Conservation (phyloP, 1,140 invertebrate species). For the Cherax destructor region DNA sequence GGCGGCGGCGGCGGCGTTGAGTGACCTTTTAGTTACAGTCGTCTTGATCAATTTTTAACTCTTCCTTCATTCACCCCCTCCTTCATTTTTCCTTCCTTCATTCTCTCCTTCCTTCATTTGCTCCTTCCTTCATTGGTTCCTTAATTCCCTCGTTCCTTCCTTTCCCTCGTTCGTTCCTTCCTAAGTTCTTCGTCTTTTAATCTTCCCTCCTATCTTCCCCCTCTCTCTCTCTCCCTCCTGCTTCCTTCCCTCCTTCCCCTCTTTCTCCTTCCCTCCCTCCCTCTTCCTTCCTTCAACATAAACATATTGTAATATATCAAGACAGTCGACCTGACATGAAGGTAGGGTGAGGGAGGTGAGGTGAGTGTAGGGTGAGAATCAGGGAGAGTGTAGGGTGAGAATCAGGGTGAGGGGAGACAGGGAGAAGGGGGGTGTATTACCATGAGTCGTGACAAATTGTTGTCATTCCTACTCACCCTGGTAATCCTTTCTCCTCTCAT, state of each 20-base stretch:
- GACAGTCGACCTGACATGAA: not conserved
- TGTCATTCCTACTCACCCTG: not conserved
- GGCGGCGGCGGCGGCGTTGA: not conserved
- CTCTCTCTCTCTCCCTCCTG: too few relatives aligned
- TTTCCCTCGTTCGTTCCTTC: not conserved
- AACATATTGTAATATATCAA: too few relatives aligned
- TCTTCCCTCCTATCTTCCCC: not conserved
- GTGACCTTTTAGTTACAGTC: too few relatives aligned
- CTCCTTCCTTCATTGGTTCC: not conserved
- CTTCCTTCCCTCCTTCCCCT: not conserved
- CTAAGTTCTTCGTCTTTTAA: not conserved
- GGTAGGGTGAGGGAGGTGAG: not conserved
- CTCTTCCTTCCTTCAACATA: not conserved
- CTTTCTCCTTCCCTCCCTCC: not conserved
- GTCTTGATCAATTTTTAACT: too few relatives aligned
- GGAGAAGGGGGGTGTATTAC: not conserved
- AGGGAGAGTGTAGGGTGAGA: not conserved
- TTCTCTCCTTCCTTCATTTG: too few relatives aligned
- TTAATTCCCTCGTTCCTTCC: not conserved
- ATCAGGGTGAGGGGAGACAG: not conserved
- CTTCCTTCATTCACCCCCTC: too few relatives aligned
- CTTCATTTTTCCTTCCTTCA: too few relatives aligned
- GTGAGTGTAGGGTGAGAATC: not conserved
- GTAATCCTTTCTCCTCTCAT: slow-evolving; percentile 1
- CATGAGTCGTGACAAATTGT: slow-evolving; percentile 12